Evolutionary conservation across 2,113 vertebrate species (phyloP).

Genomic region (Apistogramma diplotaenia): DNA sequence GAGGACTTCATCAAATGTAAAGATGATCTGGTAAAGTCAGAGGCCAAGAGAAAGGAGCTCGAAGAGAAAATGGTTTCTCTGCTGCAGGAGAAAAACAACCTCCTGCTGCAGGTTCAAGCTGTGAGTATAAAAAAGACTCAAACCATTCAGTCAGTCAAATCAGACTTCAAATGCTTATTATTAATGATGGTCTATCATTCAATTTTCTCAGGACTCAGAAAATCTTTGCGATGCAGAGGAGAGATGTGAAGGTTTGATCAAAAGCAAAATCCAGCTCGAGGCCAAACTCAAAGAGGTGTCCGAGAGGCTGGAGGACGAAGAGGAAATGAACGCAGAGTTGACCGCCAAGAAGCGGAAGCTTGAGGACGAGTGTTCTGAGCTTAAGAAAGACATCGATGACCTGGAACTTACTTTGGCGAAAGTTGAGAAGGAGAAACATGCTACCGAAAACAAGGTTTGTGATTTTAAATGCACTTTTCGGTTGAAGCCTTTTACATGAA

Average conservation of each 20-base stretch:
- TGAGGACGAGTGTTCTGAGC: slow-evolving; percentile 80
- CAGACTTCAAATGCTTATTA: rapidly evolving
- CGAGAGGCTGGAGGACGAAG: slow-evolving; percentile 85
- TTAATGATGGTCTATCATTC: background rate
- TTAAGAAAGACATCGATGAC: slow-evolving; percentile 87
- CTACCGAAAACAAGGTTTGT: slow-evolving; percentile 81
- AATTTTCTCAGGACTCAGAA: slow-evolving; percentile 50
- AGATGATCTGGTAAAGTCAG: slow-evolving; percentile 72
- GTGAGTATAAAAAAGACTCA: slow-evolving; percentile 37
- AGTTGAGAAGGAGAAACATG: slow-evolving; percentile 86
- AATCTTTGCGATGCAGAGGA: slow-evolving; percentile 69
- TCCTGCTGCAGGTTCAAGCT: slow-evolving; percentile 68
- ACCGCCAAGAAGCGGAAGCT: slow-evolving; percentile 55
- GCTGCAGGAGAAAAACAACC: slow-evolving; percentile 80
- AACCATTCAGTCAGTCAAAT: background rate
- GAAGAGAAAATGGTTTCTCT: slow-evolving; percentile 87
- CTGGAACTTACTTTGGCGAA: slow-evolving; percentile 82
- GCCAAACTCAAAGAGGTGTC: slow-evolving; percentile 83
- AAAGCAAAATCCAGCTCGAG: slow-evolving; percentile 73
- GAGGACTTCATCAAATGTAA: slow-evolving; percentile 65
- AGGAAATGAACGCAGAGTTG: slow-evolving; percentile 75
- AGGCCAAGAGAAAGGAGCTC: slow-evolving; percentile 81
- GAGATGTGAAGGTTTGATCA: slow-evolving; percentile 65
- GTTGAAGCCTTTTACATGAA: background rate
- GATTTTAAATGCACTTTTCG: background rate